Base-by-base conservation (phyloP, 2,888 invertebrate genomes). In the Uropetala carovei region DNA sequence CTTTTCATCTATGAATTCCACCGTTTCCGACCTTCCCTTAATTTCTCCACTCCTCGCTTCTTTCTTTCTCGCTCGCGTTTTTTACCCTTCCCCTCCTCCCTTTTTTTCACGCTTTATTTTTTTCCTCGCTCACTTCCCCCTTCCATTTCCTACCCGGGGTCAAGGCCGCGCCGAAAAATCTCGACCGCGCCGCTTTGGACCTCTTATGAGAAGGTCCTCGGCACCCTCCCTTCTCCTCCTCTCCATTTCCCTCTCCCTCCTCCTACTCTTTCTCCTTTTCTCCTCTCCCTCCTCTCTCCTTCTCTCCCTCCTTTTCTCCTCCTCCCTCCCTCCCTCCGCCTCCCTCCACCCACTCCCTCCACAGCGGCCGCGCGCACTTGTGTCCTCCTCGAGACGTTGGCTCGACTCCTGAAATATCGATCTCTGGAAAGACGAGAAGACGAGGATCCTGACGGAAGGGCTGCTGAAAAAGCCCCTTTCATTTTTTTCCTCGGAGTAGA, bases 401-500 rank as follows among this genome's bases (percentile, higher is more conserved):
- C 89, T 64, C 89, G 89, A 43, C 89, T 89, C 64, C 64, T 60
- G 43, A 68, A 89, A 89, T 64, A 89, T 89, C 89, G 89, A 89
- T 89, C 64, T 16, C 64, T n/a, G 18, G 18, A 89, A 86, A 89
- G 10, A 89, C 60, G 60, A 64, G 60, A 64, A 30, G 64, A 16
- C 27, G 43, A 22, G n/a, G 14, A 30, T 60, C 86, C 86, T 86
- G 86, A 86, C 30, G 59, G 86, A 86, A 86, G 86, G 30, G 89
- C 60, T 68, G 89, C 68, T 89, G 89, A 89, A 89, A 89, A 89
- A 64, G 64, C 18, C 64, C 22, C 64, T 89, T 89, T 11, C 30
- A 68, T 89, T 64, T 89, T 89, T 89, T 30, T 89, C 60, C 43
- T 43, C 89, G 18, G 30, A 11, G 68, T 11, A 27, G 30, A 43